Base-by-base conservation (phyloP, 1,140 invertebrate species). In the Leucophenga varia region DNA sequence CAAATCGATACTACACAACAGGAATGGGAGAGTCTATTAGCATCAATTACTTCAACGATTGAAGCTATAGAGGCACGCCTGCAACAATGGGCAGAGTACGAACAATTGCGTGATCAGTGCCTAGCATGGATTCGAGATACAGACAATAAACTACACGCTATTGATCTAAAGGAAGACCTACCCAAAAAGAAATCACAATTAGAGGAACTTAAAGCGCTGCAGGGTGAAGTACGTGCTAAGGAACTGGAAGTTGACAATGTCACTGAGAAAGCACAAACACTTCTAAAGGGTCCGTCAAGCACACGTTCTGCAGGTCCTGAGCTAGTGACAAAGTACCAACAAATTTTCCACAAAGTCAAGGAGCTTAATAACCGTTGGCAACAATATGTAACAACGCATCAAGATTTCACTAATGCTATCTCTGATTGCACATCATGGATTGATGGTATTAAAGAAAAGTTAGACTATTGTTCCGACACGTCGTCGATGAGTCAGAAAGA, bases 241-340 rank as follows among this genome's bases (percentile, higher is more conserved):
- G 93, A 96, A 78, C 73, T 94, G 20, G 93, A 97, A 78, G 91
- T 97, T 48, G 94, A 97, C 64, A 85, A 88, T 38, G 86, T 96
- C 0, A 94, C 89, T 13, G 94, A 97, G 75, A 86, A 87, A 54
- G 90, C 90, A 4, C 92, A 97, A 70, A 83, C 88, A 47, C 71
- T 95, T 2, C 84, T 90, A 38, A 90, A 89, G 55, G 85, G 86
- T 48, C 74, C 73, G 1, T 73, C 79, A 2, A 79, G 76, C 4
- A 75, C 77, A 6, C 61, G 82, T 8, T 76, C 76, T 17, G 87
- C 91, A 61, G 86, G 93, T 43, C 90, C 90, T 8, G 93, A 97
- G 71, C 74, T 97, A 2, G 87, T 88, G 12, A 82, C 90, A 1
- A 94, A 93, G 75, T 96, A 96, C 70, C 93, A 95, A 75, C 87